Evolutionary conservation across 2,797 vertebrate genomes (phyloP), one percentile per base, ranked within the genome.

Genomic region (Sciurus carolinensis): DNA sequence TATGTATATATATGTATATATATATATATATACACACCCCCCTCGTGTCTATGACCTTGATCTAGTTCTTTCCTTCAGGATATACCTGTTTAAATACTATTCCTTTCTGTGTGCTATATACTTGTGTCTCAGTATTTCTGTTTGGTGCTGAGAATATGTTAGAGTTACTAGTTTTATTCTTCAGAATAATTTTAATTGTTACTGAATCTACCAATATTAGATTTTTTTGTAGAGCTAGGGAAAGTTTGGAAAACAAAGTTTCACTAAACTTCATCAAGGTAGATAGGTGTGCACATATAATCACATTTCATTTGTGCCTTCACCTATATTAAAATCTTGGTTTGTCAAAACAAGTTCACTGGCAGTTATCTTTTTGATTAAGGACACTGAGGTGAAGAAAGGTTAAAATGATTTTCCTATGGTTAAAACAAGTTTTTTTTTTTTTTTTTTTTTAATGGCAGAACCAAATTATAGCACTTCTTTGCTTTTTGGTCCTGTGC

Each of bases 131-230:
- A 75, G 1, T 81, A 92, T 33, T 39, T 83, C 50, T 36, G 94
- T 91, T 75, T 82, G 44, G 24, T 81, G 33, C 52, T 96, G 22
- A 91, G 44, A 81, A 93, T 1, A 24, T 87, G 14, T 36, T 93
- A 86, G 52, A 71, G 14, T 90, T 95, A 20, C 14, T 77, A 67
- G 84, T 44, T 5, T 14, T 79, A 1, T 69, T 93, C 33, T 89
- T 88, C 81, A 90, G 44, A 94, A 82, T 47, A 84, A 66, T 93
- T 96, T n/a, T 66, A 91, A 47, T 95, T 93, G 33, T 93, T 92
- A 72, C 5, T 10, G 0, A 28, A 67, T 89, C 33, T 79, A 47
- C 17, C 89, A 39, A 77, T 12, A 77, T 44, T 59, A 92, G n/a
- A 47, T 86, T 97, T 94, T 92, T 59, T 90, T 90, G 0, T 95